Conservation (phyloP, 1,140 invertebrate genomes). For the Brachionus sp. region DNA sequence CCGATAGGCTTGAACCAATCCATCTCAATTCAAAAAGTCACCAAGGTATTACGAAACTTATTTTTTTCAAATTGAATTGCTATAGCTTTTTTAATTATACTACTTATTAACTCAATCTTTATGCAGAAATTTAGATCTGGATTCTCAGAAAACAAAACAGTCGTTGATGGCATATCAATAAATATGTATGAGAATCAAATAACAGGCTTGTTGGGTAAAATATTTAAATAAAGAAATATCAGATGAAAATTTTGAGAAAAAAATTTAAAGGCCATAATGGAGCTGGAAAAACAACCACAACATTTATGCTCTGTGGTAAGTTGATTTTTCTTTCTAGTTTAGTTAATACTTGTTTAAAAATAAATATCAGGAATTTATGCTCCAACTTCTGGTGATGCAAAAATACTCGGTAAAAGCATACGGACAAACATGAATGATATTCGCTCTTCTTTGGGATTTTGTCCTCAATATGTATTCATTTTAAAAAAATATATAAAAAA, state of each 20-base stretch:
- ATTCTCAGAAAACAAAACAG: slow-evolving; percentile 49
- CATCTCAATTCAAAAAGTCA: slow-evolving; percentile 62
- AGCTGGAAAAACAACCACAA: slow-evolving; percentile 66
- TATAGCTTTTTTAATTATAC: too few relatives aligned
- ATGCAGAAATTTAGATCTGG: slow-evolving; percentile 29
- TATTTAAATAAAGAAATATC: slow-evolving; percentile 64
- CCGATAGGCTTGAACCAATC: slow-evolving; percentile 39
- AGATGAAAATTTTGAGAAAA: slow-evolving; percentile 52
- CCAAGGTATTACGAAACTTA: slow-evolving; percentile 63
- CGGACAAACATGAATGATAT: slow-evolving; percentile 38
- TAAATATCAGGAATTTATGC: neutral
- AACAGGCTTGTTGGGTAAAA: slow-evolving; percentile 64
- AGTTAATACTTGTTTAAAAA: too few relatives aligned
- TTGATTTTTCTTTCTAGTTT: neutral
- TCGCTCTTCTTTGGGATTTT: slow-evolving; percentile 34
- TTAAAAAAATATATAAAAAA: neutral
- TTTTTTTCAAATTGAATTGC: slow-evolving; percentile 63
- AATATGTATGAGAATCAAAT: slow-evolving; percentile 68
- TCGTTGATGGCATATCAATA: slow-evolving; percentile 68
- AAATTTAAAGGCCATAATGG: slow-evolving; percentile 62
- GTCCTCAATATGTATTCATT: slow-evolving; percentile 33
- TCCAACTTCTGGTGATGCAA: slow-evolving; percentile 14
- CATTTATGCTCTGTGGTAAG: slow-evolving; percentile 47
- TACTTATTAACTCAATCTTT: neutral
- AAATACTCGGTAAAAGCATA: neutral